Evolutionary conservation across 2,888 invertebrate species (phyloP), one percentile per base, ranked within the genome.

Genomic region (Trilocha varians): DNA sequence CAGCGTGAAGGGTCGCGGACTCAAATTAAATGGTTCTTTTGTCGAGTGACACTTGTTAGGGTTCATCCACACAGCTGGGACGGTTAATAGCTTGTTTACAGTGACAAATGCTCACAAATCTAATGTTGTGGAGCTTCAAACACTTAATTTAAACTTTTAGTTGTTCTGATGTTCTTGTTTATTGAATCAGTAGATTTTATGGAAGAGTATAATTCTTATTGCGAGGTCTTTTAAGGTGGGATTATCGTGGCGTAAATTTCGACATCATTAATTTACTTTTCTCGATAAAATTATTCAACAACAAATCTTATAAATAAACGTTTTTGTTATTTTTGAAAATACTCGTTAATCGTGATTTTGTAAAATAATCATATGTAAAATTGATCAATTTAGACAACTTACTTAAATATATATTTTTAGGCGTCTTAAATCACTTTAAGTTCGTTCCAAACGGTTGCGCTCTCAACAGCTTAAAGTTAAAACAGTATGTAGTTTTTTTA

Each of bases 61-160:
- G 75, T 66, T 69, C 65, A 56, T 62, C 62, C 45, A 56, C 53
- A 61, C 50, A 51, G 48, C 45, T 51, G 49, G 45, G 55, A 55
- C 62, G 58, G 62, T 69, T 72, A 77, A 79, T 78, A 69, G 73
- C 70, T 71, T 78, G 78, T 78, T 78, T 78, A 68, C 65, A 62
- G 48, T 78, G 74, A 78, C 72, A 75, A 78, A 78, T 75, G 75
- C 58, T 57, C 40, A 36, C 25, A 25, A 25, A 25, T 25, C 11
- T 25, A 25, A 15, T 36, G 25, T 25, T 25, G 25, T 25, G 25
- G 8, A 25, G 25, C 6, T 9, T 25, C 6, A 11, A 25, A 25
- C 25, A 11, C 25, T 25, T 25, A 11, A 18, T 8, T 18, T n/a
- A n/a, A n/a, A n/a, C n/a, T 5, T 2, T 11, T 25, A 25, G 25